phyloP scores from a whole-genome alignment of 2,113 vertebrate species.

The Chamaetylas fuelleborni region DNA sequence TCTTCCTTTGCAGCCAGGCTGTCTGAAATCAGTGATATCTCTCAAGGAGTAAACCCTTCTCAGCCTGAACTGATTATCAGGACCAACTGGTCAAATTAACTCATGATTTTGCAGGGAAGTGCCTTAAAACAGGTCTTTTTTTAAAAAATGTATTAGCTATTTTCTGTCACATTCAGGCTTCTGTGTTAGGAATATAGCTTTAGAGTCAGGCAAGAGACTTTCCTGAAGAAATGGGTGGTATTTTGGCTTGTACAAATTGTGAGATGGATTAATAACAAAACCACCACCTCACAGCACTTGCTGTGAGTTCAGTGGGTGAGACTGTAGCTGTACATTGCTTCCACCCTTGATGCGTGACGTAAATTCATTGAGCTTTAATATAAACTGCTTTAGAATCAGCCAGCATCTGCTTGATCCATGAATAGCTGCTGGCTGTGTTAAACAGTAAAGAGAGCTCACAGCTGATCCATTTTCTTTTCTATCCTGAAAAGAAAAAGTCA shows the following conservation, averaged over 20 bases:
- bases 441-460: slow-evolving; percentile 47
- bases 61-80: neutral
- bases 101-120: neutral
- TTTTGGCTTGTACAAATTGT: neutral
- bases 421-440: slow-evolving; percentile 38
- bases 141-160: neutral
- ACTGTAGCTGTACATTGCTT: neutral
- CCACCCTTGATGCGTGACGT: neutral
- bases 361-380: slow-evolving; percentile 44
- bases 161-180: neutral
- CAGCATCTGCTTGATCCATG: slow-evolving; percentile 40
- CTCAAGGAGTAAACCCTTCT: neutral
- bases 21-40: neutral
- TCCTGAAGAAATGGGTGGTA: neutral
- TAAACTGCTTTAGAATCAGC: slow-evolving; percentile 46
- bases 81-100: neutral
- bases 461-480: slow-evolving; percentile 48
- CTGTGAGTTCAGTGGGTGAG: neutral
- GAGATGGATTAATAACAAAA: neutral
- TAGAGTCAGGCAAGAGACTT: neutral
- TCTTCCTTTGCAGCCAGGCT: neutral
- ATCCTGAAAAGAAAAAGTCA: slow-evolving; percentile 35
- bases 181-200: neutral
- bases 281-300: neutral
- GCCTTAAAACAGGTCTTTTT: neutral